phyloP scores from a whole-genome alignment of 2,113 vertebrate species.

The Macrotus californicus region DNA sequence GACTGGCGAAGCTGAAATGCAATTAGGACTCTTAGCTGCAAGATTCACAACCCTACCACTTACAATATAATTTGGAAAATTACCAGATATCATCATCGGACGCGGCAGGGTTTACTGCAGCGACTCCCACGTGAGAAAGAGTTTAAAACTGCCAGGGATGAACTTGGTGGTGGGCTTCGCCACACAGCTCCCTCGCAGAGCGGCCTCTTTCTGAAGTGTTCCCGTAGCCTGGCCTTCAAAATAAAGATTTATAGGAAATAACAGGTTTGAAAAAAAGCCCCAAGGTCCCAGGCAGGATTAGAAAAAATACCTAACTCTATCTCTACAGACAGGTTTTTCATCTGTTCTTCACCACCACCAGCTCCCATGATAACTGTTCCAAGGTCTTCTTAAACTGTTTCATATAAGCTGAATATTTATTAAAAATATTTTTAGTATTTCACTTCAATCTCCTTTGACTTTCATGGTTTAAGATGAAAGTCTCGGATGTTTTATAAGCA shows the following conservation, averaged over 20 bases:
- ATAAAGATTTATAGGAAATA: constrained; percentile 1
- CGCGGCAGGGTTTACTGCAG: not conserved
- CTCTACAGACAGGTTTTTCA: not conserved
- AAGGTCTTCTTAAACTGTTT: constrained; percentile 18
- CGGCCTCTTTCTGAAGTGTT: not conserved
- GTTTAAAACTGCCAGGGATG: not conserved
- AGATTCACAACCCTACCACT: not conserved
- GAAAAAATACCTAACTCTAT: not conserved
- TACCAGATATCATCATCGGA: not conserved
- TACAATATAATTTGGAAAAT: not conserved
- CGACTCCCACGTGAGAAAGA: not conserved
- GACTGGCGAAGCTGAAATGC: not conserved
- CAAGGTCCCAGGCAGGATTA: not conserved
- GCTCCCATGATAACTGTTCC: not conserved
- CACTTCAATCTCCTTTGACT: not conserved
- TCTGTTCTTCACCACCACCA: not conserved
- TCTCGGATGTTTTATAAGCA: not conserved
- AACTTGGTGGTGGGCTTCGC: not conserved
- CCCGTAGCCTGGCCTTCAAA: not conserved
- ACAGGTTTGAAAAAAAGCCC: not conserved
- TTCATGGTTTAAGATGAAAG: constrained; percentile 2
- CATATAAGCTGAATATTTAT: not conserved
- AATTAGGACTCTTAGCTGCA: not conserved
- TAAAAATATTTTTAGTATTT: constrained; percentile 30
- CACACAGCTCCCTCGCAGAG: not conserved